These are phyloP conservation scores for Drosophila prostipennis DNA, from an alignment of 2,888 invertebrate genomes.

Conservation along the genomic window DNA sequence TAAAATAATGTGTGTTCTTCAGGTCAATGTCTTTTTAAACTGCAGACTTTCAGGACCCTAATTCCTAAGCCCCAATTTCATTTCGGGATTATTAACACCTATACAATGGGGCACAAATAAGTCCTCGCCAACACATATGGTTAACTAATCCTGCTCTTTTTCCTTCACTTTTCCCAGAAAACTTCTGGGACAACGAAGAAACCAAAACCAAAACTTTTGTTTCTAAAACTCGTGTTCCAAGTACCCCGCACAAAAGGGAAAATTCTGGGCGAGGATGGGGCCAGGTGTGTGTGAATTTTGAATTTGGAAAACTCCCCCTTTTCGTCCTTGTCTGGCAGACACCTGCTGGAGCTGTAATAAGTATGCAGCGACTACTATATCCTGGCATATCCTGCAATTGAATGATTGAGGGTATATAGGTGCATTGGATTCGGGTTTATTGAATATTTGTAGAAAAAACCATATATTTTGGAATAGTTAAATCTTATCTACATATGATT, in stretches of 20 bases:
- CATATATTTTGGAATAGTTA: too few species aligned
- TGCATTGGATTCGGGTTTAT: neutral
- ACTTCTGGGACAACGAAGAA: conserved; percentile 64
- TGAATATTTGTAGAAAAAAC: neutral
- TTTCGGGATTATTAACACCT: conserved; percentile 36
- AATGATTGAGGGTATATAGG: neutral
- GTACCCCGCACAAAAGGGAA: conserved; percentile 39
- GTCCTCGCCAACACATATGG: conserved; percentile 14
- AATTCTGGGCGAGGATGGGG: conserved; percentile 23
- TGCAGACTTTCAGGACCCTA: neutral
- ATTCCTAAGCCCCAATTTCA: conserved; percentile 8
- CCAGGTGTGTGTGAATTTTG: conserved; percentile 64
- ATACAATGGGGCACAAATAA: conserved; percentile 5
- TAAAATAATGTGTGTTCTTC: neutral
- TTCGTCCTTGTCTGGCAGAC: conserved; percentile 40
- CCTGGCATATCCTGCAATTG: conserved; percentile 11
- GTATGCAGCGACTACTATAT: conserved; percentile 56
- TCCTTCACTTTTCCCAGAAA: conserved; percentile 10
- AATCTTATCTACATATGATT: too few species aligned
- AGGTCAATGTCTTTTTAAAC: neutral
- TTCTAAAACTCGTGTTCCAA: conserved; percentile 78
- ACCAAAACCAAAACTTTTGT: conserved; percentile 75
- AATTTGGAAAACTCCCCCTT: conserved; percentile 39
- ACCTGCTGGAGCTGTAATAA: conserved; percentile 77
- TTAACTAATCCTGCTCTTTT: conserved; percentile 32